Evolutionary conservation across 2,113 vertebrate species (phyloP).

Genomic region (Riparia riparia): DNA sequence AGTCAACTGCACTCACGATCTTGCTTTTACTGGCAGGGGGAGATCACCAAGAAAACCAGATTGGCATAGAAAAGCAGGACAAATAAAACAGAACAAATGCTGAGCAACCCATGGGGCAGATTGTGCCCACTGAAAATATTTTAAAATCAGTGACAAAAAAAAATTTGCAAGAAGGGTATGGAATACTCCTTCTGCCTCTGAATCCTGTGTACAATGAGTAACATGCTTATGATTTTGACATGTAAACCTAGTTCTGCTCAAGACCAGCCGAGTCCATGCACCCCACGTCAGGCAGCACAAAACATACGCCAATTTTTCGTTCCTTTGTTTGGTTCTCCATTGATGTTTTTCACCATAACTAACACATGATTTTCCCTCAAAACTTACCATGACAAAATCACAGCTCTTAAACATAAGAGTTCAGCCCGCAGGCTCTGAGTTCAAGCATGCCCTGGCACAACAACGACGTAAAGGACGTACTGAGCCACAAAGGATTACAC

Average conservation of each 20-base stretch:
- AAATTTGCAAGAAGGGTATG: not conserved
- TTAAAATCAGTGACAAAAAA: not conserved
- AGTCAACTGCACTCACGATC: not conserved
- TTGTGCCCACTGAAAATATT: not conserved
- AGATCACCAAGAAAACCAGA: not conserved
- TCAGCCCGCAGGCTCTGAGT: conserved; percentile 42
- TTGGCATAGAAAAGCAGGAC: not conserved
- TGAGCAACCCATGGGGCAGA: not conserved
- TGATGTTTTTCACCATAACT: conserved; percentile 62
- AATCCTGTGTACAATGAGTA: not conserved
- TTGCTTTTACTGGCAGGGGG: not conserved
- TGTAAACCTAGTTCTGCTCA: not conserved
- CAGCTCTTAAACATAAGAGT: conserved; percentile 51
- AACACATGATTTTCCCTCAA: conserved; percentile 59
- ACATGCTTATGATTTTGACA: not conserved
- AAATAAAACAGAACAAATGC: not conserved
- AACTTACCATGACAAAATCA: conserved; percentile 70
- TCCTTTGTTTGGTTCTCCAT: conserved; percentile 28
- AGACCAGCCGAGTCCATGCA: not conserved
- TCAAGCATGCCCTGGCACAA: conserved; percentile 37
- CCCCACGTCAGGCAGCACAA: not conserved
- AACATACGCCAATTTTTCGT: not conserved
- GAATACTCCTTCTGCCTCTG: not conserved
- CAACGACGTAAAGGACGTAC: not conserved
- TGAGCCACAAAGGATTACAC: conserved; percentile 33